Conservation (phyloP, 2,113 vertebrate genomes). For the Tenrec ecaudatus region DNA sequence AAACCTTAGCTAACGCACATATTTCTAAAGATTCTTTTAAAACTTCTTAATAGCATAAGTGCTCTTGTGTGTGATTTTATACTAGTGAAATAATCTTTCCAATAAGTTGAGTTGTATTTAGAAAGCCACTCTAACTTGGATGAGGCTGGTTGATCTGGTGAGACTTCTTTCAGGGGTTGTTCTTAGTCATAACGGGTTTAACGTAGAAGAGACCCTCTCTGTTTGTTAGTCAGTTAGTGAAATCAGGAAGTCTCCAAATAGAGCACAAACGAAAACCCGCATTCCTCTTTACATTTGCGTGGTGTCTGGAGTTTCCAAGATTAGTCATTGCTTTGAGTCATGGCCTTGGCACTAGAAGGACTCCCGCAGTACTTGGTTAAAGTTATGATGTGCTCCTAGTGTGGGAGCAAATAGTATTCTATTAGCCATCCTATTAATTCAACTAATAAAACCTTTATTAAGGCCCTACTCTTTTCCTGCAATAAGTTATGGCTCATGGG, state of each 20-base stretch:
- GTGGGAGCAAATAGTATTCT: background rate
- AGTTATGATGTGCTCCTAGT: background rate
- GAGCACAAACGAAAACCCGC: background rate
- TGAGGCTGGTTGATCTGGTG: background rate
- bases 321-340: slow-evolving; percentile 52
- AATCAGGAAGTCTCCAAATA: background rate
- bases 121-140: slow-evolving; percentile 21
- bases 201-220: background rate
- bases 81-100: background rate
- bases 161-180: background rate
- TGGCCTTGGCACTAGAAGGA: background rate
- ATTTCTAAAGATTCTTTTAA: background rate
- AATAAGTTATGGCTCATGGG: background rate
- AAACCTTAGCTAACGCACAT: no score
- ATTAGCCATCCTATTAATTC: slow-evolving; percentile 2
- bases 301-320: slow-evolving; percentile 9
- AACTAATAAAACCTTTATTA: slow-evolving; percentile 15
- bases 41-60: background rate
- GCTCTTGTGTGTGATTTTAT: background rate
- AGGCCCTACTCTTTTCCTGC: background rate
- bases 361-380: slow-evolving; percentile 6
- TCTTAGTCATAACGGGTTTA: background rate
- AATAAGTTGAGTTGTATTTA: slow-evolving; percentile 3
- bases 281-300: background rate
- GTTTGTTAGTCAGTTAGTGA: slow-evolving; percentile 2